Evolutionary conservation across 2,888 invertebrate species (phyloP).

Genomic region (Sinotaia quadrata): DNA sequence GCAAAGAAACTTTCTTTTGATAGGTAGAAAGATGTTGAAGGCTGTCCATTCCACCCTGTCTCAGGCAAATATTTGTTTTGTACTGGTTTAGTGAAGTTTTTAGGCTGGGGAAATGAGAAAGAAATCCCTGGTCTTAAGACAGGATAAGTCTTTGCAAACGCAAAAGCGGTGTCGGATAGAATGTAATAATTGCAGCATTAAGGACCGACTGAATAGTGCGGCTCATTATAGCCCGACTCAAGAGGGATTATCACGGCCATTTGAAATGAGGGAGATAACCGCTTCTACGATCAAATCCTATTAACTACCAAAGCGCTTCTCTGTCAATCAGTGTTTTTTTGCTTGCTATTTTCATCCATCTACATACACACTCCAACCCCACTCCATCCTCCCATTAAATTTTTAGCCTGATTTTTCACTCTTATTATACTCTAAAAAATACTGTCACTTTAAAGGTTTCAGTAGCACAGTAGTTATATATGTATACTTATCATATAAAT

Average conservation of each 20-base stretch:
- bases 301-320: conserved; percentile 29
- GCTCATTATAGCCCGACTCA: conserved; percentile 39
- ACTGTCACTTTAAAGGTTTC: too few relatives aligned
- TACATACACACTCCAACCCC: not conserved
- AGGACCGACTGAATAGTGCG: conserved; percentile 19
- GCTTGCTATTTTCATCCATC: not conserved
- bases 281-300: conserved; percentile 31
- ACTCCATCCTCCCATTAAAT: not conserved
- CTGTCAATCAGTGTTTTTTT: conserved; percentile 15
- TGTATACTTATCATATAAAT: too few relatives aligned
- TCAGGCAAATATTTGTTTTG: conserved; percentile 35
- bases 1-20: conserved; percentile 19
- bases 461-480: too few relatives aligned
- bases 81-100: conserved; percentile 34
- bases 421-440: not conserved
- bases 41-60: conserved; percentile 24
- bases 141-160: conserved; percentile 35
- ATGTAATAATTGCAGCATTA: conserved; percentile 39
- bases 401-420: not conserved
- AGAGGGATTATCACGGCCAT: conserved; percentile 33
- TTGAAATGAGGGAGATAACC: conserved; percentile 34
- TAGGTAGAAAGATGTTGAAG: conserved; percentile 24
- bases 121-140: conserved; percentile 33
- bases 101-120: conserved; percentile 38
- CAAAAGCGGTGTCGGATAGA: conserved; percentile 28